Percentiles rank a stretch among this genome's conserved stretches.
These are phyloP conservation scores for Chrysochloris asiatica DNA, from an alignment of 2,113 vertebrate species.

Conservation along the genomic window DNA sequence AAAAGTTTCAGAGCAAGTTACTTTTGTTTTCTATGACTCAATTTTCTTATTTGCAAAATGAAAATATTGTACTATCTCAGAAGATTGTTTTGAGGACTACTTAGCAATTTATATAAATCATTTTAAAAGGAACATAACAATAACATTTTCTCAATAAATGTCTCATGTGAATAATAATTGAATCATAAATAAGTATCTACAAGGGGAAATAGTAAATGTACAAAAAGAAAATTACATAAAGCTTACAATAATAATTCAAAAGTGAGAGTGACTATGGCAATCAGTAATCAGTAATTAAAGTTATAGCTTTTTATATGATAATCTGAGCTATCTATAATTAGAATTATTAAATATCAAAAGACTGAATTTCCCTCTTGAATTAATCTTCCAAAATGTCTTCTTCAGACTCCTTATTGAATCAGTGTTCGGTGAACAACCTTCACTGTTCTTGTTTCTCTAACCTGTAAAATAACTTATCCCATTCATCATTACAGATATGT, in stretches of 20 bases:
- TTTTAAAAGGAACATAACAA: neutral
- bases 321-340: slow-evolving; percentile 35
- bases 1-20: neutral
- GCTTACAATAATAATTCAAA: slow-evolving; percentile 32
- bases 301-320: neutral
- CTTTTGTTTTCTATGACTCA: neutral
- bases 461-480: neutral
- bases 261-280: neutral
- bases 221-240: neutral
- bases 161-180: slow-evolving; percentile 5
- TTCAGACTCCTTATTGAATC: neutral
- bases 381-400: neutral
- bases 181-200: slow-evolving; percentile 24
- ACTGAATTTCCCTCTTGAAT: neutral
- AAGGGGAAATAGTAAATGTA: neutral
- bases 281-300: slow-evolving; percentile 25
- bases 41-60: neutral
- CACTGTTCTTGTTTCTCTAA: slow-evolving; percentile 14
- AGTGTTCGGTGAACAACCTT: neutral
- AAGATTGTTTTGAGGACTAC: neutral
- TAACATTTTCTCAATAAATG: neutral
- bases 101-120: neutral
- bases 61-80: neutral
- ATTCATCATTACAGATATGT: neutral
- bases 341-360: slow-evolving; percentile 48